Evolutionary conservation across 2,888 invertebrate species (phyloP), one percentile per base, ranked within the genome.

Genomic region (Lasioglossum leucozonium): DNA sequence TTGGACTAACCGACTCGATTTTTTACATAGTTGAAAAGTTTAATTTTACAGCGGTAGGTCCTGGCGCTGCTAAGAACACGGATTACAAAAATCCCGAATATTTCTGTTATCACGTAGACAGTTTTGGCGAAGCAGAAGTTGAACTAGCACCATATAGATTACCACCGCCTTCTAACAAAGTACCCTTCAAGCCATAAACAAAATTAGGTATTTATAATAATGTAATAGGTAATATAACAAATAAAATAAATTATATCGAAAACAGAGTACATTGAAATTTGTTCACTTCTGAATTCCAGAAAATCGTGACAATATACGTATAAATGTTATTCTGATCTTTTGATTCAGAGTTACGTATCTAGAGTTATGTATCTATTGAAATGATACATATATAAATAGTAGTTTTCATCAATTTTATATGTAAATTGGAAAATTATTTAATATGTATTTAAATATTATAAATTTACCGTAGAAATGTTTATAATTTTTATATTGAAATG

Each of bases 61-160:
- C 98, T 44, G 97, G 97, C 71, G 97, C 97, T 13, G 95, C 96
- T 1, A 98, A 97, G 94, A 94, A 95, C 81, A 96, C 96, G 16
- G 96, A 96, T 0, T 98, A 98, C 94, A 98, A 98, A 95, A 98
- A 98, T 86, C 98, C 98, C 0, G 98, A 98, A 95, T 99, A 98
- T 94, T 98, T 97, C 92, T 97, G 97, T 89, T 98, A 98, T 92
- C 96, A 98, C 92, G 96, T 96, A 69, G 96, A 96, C 90, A 97
- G 97, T 89, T 98, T 96, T 93, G 97, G 96, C 91, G 98, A 98
- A 95, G 97, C 98, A 75, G 98, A 98, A 95, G 96, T 98, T 37
- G 98, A 98, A 95, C 97, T 98, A 97, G 96, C 96, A 3, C 97
- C 97, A 92, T 97, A 96, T 92, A 96, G 98, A 92, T 96, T 97